phyloP scores from a whole-genome alignment of 1,140 invertebrate genomes.

The Drosophila micromelanica region DNA sequence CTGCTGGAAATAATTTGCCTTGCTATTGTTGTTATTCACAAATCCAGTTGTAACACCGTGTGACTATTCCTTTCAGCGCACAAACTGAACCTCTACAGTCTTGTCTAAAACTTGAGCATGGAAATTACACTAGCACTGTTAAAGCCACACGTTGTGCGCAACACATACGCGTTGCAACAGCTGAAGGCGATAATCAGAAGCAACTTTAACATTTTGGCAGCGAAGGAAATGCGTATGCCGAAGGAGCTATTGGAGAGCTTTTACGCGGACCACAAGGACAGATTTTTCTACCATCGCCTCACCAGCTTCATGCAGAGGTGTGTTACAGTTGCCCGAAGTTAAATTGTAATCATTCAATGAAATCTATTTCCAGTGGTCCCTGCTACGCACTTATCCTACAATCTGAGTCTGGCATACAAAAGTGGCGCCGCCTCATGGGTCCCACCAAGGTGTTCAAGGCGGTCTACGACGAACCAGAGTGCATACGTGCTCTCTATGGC shows the following conservation, averaged over 20 bases:
- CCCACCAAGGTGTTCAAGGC: slow-evolving; percentile 94
- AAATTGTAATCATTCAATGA: neutral
- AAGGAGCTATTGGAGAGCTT: slow-evolving; percentile 89
- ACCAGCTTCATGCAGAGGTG: slow-evolving; percentile 94
- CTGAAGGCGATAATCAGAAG: slow-evolving; percentile 89
- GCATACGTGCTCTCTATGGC: slow-evolving; percentile 92
- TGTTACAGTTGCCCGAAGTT: neutral
- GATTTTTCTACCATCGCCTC: slow-evolving; percentile 95
- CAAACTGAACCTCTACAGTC: no score
- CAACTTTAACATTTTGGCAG: slow-evolving; percentile 91
- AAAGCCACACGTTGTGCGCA: slow-evolving; percentile 90
- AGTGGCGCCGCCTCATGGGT: slow-evolving; percentile 94
- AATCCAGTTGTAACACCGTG: no score
- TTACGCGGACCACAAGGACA: slow-evolving; percentile 92
- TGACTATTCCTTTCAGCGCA: no score
- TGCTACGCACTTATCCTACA: slow-evolving; percentile 92
- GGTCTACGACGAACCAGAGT: slow-evolving; percentile 90
- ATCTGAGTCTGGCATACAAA: slow-evolving; percentile 89
- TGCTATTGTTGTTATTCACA: no score
- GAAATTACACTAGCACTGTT: slow-evolving; percentile 89
- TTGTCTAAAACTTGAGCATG: slow-evolving; percentile 24
- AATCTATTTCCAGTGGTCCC: slow-evolving; percentile 89
- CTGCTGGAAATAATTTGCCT: no score
- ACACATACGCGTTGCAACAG: slow-evolving; percentile 87
- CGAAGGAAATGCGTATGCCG: slow-evolving; percentile 88